Evolutionary conservation across 2,113 vertebrate species (phyloP).

Genomic region (Lycocorax pyrrhopterus): DNA sequence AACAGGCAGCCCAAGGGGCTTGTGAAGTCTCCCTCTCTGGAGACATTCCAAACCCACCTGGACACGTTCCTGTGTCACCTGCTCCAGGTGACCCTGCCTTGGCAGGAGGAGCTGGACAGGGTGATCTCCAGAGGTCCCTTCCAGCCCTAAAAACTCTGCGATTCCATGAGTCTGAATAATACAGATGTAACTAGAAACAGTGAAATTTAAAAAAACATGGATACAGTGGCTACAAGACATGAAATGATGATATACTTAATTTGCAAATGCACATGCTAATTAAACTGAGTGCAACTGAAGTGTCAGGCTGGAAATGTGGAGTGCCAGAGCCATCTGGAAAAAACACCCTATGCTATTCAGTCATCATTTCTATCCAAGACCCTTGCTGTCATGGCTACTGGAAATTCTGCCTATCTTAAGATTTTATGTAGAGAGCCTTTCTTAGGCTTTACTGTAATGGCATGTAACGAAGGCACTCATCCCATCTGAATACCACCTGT

Average conservation of each 20-base stretch:
- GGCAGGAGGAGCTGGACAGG: background rate
- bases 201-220: background rate
- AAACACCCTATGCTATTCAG: background rate
- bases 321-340: background rate
- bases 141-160: background rate
- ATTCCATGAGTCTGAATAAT: background rate
- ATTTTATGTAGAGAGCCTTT: background rate
- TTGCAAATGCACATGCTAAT: background rate
- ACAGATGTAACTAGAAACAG: background rate
- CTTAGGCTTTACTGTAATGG: background rate
- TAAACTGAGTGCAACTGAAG: background rate
- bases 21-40: background rate
- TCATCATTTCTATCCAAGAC: background rate
- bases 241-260: background rate
- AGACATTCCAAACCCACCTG: background rate
- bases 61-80: accelerated
- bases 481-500: background rate
- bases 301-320: background rate
- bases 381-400: background rate
- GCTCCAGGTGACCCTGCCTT: background rate
- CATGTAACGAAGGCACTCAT: background rate
- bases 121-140: background rate
- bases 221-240: background rate
- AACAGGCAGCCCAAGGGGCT: background rate
- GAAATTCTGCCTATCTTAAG: background rate